Evolutionary conservation across 2,113 vertebrate genomes (phyloP).

Genomic region (Pongo pygmaeus): DNA sequence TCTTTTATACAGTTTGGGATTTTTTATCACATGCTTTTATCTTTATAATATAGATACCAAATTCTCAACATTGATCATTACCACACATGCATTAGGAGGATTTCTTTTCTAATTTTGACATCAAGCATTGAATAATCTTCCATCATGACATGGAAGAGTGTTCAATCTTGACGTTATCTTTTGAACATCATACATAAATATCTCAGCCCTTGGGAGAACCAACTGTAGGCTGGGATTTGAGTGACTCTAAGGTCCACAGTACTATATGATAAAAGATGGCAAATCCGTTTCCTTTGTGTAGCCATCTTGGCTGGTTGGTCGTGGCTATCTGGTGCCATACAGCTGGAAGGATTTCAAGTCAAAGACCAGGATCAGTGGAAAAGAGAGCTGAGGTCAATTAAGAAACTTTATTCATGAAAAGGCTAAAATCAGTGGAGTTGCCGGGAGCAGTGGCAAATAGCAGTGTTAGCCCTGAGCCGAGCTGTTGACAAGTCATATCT

Average conservation of each 20-base stretch:
- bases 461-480: not conserved
- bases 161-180: not conserved
- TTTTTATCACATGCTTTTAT: not conserved
- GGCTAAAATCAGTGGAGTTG: not conserved
- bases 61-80: not conserved
- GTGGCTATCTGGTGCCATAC: not conserved
- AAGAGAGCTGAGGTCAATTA: not conserved
- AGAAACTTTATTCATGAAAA: not conserved
- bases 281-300: not conserved
- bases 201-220: not conserved
- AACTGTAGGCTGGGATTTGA: not conserved
- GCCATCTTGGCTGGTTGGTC: not conserved
- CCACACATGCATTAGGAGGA: not conserved
- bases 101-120: conserved; percentile 27
- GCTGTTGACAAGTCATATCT: not conserved
- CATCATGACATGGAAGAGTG: not conserved
- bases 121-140: not conserved
- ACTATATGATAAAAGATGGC: not conserved
- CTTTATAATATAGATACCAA: not conserved
- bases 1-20: not conserved
- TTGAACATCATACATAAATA: not conserved
- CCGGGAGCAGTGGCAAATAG: not conserved
- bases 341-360: not conserved
- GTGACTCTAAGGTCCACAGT: not conserved
- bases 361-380: not conserved